Base-by-base conservation (phyloP, 2,113 vertebrate genomes). In the Podarcis muralis region DNA sequence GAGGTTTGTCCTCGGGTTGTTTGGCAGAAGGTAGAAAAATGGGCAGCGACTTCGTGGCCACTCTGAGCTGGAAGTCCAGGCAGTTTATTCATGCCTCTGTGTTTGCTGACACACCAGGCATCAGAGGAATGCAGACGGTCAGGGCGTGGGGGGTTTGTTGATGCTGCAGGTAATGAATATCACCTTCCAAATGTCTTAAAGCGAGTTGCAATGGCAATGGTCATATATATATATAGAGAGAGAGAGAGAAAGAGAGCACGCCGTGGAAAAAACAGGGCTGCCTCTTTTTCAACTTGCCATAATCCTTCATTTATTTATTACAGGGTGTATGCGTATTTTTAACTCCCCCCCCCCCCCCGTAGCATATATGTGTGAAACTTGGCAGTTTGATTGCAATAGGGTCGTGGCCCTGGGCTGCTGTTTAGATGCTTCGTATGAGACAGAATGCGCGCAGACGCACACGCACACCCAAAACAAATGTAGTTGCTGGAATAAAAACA, bases 251-350 rank as follows among this genome's bases (percentile, higher is more conserved):
- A n/a, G n/a, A n/a, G n/a, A n/a, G n/a, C n/a, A n/a, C n/a, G n/a
- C 74, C 77, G 66, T 65, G 69, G 81, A 81, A 86, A 82, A 83
- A 91, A 85, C 1, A 0, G 89, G 79, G 53, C 83, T 40, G 18
- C 30, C 13, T 87, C 40, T 40, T 93, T 40, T 90, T 32, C 72
- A 92, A 89, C 85, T 83, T 83, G 80, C 32, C 57, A 16, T 23
- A 43, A 89, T 92, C 82, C 89, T 91, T 92, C 87, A 93, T 94
- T 89, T 92, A 81, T 94, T 92, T 93, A 92, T 85, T 90, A 27
- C 90, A 90, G 86, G 91, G n/a, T 37, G 69, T 69, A 23, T 69
- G 22, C 30, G 68, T 8, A 25, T 69, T 25, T 69, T 23, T 69
- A 53, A 12, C 9, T 48, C 9, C 5, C 40, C 77, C 16, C 76